Evolutionary conservation across 1,140 invertebrate species (phyloP).

Genomic region (Heliconius hewitsoni): DNA sequence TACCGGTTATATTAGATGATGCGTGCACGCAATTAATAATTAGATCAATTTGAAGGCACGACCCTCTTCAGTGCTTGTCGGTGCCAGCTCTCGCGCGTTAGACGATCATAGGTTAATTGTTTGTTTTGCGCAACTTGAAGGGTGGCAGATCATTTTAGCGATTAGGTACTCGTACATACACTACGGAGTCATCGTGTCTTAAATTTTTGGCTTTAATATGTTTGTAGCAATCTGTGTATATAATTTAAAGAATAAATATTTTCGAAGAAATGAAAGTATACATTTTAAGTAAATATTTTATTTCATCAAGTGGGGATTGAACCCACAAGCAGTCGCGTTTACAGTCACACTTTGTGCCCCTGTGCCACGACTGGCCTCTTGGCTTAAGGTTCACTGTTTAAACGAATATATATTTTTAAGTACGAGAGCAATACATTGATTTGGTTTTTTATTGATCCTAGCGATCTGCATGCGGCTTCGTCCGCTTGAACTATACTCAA

Average conservation of each 20-base stretch:
- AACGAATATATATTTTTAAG: too few relatives aligned
- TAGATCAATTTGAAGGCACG: constrained; percentile 46
- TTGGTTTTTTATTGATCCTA: too few relatives aligned
- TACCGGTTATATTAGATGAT: constrained; percentile 30
- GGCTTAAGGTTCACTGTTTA: too few relatives aligned
- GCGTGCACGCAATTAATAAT: constrained; percentile 53
- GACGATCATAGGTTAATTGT: constrained; percentile 36
- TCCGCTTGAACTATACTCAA: too few relatives aligned
- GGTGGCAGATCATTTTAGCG: constrained; percentile 24
- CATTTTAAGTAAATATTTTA: too few relatives aligned
- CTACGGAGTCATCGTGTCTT: background rate
- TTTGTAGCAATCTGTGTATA: background rate
- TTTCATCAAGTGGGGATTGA: too few relatives aligned
- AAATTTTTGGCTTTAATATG: background rate
- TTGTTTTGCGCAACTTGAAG: constrained; percentile 30
- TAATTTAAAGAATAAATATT: background rate
- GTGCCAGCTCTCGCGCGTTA: constrained; percentile 44
- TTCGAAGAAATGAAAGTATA: too few relatives aligned
- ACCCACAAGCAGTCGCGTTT: too few relatives aligned
- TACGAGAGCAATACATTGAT: too few relatives aligned
- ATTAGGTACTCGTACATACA: background rate
- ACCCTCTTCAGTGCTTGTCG: constrained; percentile 59
- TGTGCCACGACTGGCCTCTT: too few relatives aligned
- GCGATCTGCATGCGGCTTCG: too few relatives aligned
- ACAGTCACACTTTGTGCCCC: too few relatives aligned